A percentile compares a stretch with the other conserved stretches of the same genome.
Evolutionary conservation across 2,113 vertebrate species (phyloP).

Genomic region (Centrocercus urophasianus): DNA sequence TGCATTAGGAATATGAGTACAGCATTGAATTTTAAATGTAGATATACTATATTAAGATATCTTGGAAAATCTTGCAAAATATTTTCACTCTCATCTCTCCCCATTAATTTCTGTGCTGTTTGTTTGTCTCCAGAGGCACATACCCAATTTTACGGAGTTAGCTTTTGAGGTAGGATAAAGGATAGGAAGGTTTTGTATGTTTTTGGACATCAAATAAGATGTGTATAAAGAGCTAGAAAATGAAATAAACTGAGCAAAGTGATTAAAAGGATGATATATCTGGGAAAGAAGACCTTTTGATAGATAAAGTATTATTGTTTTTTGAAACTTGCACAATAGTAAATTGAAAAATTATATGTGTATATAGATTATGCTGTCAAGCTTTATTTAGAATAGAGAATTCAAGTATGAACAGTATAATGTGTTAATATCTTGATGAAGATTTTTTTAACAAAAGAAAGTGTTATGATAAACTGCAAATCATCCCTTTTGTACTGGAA

Average conservation of each 20-base stretch:
- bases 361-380: neutral
- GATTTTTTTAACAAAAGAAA: neutral
- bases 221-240: accelerated
- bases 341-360: neutral
- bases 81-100: neutral
- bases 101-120: neutral
- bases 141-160: neutral
- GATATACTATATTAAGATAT: neutral
- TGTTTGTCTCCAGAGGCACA: neutral
- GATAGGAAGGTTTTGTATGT: neutral
- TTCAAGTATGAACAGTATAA: neutral
- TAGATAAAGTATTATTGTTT: neutral
- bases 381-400: neutral
- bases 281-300: neutral
- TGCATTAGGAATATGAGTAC: neutral
- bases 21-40: neutral
- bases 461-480: neutral
- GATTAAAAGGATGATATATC: neutral
- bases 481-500: neutral
- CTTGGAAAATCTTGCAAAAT: neutral
- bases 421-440: neutral
- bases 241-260: neutral
- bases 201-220: neutral
- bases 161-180: neutral
- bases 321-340: neutral